These are phyloP conservation scores for Dorcus parallelipipedus DNA, from an alignment of 2,888 invertebrate species.

Conservation along the genomic window DNA sequence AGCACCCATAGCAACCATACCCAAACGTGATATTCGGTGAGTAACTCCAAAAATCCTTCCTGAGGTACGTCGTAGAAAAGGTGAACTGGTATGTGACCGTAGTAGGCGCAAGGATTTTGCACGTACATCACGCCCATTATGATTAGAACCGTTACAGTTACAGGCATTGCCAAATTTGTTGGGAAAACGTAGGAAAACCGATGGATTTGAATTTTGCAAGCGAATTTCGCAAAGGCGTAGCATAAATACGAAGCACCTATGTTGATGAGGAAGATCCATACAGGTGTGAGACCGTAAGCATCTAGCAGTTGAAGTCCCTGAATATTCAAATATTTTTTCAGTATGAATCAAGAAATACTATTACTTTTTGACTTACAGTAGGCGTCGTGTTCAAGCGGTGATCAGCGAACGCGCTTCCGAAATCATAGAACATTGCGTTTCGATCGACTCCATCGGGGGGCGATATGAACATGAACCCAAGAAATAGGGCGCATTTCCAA, in stretches of 20 bases:
- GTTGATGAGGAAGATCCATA: conserved; percentile 66
- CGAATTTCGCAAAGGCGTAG: conserved; percentile 71
- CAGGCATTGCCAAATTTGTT: conserved; percentile 71
- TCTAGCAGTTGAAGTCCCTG: conserved; percentile 18
- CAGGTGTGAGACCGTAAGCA: conserved; percentile 41
- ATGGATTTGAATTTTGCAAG: conserved; percentile 87
- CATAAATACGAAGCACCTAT: conserved; percentile 63
- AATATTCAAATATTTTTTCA: background rate
- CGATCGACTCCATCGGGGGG: conserved; percentile 54
- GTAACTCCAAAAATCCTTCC: conserved; percentile 55
- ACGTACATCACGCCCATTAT: conserved; percentile 63
- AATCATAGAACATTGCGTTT: conserved; percentile 52
- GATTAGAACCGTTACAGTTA: conserved; percentile 67
- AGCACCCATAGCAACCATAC: conserved; percentile 77
- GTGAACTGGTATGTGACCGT: conserved; percentile 77
- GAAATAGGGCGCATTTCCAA: conserved; percentile 75
- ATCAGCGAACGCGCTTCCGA: conserved; percentile 51
- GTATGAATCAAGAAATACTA: too few species aligned
- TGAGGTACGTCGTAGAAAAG: conserved; percentile 74
- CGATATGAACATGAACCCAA: conserved; percentile 55
- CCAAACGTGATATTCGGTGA: conserved; percentile 66
- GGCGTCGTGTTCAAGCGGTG: conserved; percentile 53
- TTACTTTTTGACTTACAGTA: conserved; percentile 25
- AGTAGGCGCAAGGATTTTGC: conserved; percentile 68
- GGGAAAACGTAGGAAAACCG: conserved; percentile 84